A percentile compares a stretch with the other conserved stretches of the same genome.
Evolutionary conservation across 1,140 invertebrate species (phyloP).

Genomic region (Brachionus calyciflorus): DNA sequence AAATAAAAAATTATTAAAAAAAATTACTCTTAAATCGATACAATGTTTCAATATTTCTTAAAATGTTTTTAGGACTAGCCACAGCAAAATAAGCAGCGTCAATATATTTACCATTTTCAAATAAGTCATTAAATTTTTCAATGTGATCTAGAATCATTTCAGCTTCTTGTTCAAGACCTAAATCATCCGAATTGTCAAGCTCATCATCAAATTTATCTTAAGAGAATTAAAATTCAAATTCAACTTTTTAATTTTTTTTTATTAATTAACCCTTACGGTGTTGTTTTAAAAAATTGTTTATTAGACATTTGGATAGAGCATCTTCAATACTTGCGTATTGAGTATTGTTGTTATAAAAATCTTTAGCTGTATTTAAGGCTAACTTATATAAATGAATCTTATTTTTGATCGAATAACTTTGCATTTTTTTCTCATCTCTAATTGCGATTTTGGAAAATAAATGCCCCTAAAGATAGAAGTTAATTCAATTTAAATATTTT

Average conservation of each 20-base stretch:
- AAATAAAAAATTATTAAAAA: no score
- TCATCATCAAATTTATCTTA: conserved; percentile 48
- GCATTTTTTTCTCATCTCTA: conserved; percentile 36
- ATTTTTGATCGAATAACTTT: conserved; percentile 45
- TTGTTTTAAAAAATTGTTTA: not conserved
- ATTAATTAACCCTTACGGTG: not conserved
- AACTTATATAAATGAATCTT: conserved; percentile 44
- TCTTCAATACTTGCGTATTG: conserved; percentile 56
- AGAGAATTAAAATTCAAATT: not conserved
- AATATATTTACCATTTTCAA: conserved; percentile 58
- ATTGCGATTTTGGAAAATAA: not conserved
- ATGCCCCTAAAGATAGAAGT: conserved; percentile 53
- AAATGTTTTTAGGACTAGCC: conserved; percentile 59
- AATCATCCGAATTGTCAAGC: conserved; percentile 47
- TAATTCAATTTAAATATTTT: not conserved
- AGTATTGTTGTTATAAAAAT: conserved; percentile 52
- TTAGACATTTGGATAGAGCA: not conserved
- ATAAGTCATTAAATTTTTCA: conserved; percentile 60
- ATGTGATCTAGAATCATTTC: conserved; percentile 61
- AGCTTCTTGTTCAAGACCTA: conserved; percentile 56
- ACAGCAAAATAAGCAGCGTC: conserved; percentile 60
- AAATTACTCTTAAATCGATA: conserved; percentile 57
- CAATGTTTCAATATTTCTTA: conserved; percentile 57
- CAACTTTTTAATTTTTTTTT: not conserved
- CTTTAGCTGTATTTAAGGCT: not conserved